Percentiles rank a stretch among this genome's conserved stretches.
Conservation (phyloP, 1,140 invertebrate species). For the Bombus breviceps region DNA sequence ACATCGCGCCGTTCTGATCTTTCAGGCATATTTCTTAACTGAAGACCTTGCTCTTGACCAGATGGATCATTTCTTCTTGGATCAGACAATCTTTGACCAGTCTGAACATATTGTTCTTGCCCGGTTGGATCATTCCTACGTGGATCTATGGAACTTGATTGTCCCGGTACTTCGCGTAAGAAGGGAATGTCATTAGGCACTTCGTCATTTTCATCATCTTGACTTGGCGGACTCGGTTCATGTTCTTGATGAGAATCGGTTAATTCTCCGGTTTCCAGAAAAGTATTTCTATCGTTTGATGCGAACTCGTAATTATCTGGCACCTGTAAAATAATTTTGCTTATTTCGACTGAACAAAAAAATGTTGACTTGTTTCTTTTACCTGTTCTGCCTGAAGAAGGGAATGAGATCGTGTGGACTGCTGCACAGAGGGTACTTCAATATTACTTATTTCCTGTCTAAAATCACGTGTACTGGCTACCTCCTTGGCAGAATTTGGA, state of each 20-base stretch:
- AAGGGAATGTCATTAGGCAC: conserved; percentile 81
- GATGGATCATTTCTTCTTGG: conserved; percentile 79
- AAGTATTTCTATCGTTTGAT: conserved; percentile 80
- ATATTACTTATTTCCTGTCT: conserved; percentile 75
- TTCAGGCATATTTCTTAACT: conserved; percentile 67
- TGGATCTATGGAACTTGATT: conserved; percentile 77
- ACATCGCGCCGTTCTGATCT: conserved; percentile 76
- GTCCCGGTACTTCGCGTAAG: conserved; percentile 79
- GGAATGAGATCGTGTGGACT: conserved; percentile 60
- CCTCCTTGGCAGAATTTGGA: conserved; percentile 62
- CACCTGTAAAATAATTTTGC: conserved; percentile 46
- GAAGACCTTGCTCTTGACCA: conserved; percentile 75
- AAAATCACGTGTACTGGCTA: conserved; percentile 61
- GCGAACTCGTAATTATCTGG: conserved; percentile 81
- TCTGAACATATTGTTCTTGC: conserved; percentile 77
- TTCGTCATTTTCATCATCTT: conserved; percentile 82
- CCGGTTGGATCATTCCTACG: conserved; percentile 80
- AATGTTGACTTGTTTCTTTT: background rate
- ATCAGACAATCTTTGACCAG: conserved; percentile 65
- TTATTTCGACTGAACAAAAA: background rate
- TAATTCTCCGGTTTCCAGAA: conserved; percentile 80
- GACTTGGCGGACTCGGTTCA: conserved; percentile 74
- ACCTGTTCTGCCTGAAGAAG: conserved; percentile 70
- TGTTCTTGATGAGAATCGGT: conserved; percentile 80
- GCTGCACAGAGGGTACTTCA: conserved; percentile 68